Conservation (phyloP, 2,113 vertebrate species). For the Rhombomys opimus region DNA sequence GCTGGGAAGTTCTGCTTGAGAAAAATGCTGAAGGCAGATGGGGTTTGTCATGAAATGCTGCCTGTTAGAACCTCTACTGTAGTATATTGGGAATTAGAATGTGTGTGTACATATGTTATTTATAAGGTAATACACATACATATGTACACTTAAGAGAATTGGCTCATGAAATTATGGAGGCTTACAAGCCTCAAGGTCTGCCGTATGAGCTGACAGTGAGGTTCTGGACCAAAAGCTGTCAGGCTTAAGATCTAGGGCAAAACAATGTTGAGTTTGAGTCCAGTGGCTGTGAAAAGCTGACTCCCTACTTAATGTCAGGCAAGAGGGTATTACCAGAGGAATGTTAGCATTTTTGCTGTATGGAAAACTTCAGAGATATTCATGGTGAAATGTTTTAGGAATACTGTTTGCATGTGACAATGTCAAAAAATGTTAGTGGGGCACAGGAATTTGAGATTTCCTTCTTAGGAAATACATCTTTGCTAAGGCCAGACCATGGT, state of each 20-base stretch:
- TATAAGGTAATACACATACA: no score
- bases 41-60: background rate
- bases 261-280: background rate
- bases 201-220: background rate
- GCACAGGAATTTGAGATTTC: background rate
- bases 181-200: background rate
- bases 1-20: background rate
- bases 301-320: background rate
- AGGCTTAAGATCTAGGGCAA: background rate
- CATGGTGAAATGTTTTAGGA: background rate
- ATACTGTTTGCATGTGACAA: background rate
- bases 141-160: background rate
- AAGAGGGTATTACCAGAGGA: background rate
- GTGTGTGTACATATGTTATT: background rate
- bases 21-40: background rate
- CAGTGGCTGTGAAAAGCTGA: background rate
- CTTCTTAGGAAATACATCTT: background rate
- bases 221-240: background rate
- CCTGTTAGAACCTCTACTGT: background rate
- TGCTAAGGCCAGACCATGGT: background rate
- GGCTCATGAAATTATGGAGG: background rate
- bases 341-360: background rate
- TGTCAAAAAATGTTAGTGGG: slow-evolving; percentile 27
- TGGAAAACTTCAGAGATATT: slow-evolving; percentile 7
- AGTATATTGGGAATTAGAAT: background rate